Percentiles rank a stretch among this genome's conserved stretches.
Conservation (phyloP, 2,797 vertebrate genomes). For the Hoplostethus mediterraneus region DNA sequence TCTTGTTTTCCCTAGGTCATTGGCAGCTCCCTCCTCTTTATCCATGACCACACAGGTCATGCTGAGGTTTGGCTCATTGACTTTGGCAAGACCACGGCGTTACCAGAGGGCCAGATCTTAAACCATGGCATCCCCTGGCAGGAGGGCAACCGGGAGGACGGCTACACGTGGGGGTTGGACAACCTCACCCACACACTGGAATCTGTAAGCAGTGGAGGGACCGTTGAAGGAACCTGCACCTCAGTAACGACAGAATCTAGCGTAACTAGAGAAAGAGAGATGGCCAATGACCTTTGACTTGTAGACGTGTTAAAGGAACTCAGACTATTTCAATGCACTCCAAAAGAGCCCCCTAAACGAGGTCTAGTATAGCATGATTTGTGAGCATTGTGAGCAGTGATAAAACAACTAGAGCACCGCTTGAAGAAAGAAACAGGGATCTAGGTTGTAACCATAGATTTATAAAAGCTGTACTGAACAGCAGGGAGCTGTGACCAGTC, state of each 20-base stretch:
- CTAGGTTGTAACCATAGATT: background rate
- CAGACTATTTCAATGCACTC: conserved; percentile 35
- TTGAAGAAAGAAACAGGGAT: background rate
- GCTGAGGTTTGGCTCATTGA: conserved; percentile 98
- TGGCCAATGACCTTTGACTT: conserved; percentile 51
- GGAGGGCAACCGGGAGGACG: conserved; percentile 97
- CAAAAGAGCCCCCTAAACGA: background rate
- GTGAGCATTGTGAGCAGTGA: conserved; percentile 11
- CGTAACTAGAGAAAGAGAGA: conserved; percentile 28
- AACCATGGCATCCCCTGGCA: conserved; percentile 93
- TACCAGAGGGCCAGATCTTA: conserved; percentile 91
- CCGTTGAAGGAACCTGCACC: conserved; percentile 19
- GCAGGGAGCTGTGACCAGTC: background rate
- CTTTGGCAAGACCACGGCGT: conserved; percentile 95
- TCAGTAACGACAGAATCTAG: conserved; percentile 38
- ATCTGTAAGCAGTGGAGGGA: conserved; percentile 54
- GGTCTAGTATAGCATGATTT: conserved; percentile 11
- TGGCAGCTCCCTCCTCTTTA: conserved; percentile 98
- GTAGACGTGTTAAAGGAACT: conserved; percentile 19
- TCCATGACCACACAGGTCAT: conserved; percentile 92
- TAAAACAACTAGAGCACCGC: background rate
- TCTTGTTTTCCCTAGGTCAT: conserved; percentile 87
- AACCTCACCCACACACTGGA: conserved; percentile 89
- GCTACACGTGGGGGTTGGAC: conserved; percentile 95
- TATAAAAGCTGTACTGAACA: background rate